phyloP scores from a whole-genome alignment of 2,888 invertebrate genomes.

The Hydraecia micacea region DNA sequence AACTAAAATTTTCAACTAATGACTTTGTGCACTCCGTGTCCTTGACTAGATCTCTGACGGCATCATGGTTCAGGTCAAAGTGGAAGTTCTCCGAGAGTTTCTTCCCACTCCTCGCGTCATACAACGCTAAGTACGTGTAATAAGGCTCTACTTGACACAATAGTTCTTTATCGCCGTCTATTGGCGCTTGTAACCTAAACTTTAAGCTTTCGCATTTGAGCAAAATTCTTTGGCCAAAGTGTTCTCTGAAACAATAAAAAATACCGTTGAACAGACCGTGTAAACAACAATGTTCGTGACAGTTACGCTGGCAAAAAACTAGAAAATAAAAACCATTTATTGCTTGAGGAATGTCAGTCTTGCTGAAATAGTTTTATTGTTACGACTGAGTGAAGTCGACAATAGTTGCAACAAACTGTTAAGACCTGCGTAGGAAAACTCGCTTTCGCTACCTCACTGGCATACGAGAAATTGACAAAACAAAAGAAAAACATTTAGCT shows the following conservation, averaged over 20 bases:
- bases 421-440: conserved; percentile 1
- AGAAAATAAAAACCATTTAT: conserved; percentile 42
- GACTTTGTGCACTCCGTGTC: conserved; percentile 86
- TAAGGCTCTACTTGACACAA: conserved; percentile 98
- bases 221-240: conserved; percentile 96
- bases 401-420: conserved; percentile 19
- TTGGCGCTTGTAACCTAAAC: conserved; percentile 95
- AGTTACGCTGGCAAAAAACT: conserved; percentile 18
- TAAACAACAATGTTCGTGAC: conserved; percentile 30
- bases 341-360: conserved; percentile 24
- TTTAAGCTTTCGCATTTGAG: conserved; percentile 95
- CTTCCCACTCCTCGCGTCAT: conserved; percentile 96
- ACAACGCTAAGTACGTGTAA: conserved; percentile 96
- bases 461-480: conserved; percentile 19
- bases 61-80: conserved; percentile 95
- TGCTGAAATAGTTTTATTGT: conserved; percentile 50
- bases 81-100: conserved; percentile 98
- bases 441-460: conserved; percentile 34
- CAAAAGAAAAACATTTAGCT: conserved; percentile 15
- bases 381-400: conserved; percentile 13
- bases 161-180: conserved; percentile 94
- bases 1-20: conserved; percentile 88
- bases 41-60: conserved; percentile 91
- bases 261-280: conserved; percentile 19
- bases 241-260: conserved; percentile 91